phyloP scores from a whole-genome alignment of 2,113 vertebrate species.

The Zosterops japonicus region DNA sequence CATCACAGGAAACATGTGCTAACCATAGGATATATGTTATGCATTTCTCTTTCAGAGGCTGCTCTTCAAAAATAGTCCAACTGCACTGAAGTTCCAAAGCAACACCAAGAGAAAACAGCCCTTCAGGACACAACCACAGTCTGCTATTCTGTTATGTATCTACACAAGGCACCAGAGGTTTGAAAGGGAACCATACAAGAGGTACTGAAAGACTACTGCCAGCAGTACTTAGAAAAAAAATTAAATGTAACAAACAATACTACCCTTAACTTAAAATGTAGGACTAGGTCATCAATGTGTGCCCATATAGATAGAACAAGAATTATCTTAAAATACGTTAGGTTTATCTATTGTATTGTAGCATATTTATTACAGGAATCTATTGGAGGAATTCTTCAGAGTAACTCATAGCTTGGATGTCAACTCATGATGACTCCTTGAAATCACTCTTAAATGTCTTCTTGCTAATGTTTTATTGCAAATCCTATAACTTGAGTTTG shows the following conservation, averaged over 20 bases:
- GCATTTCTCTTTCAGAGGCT: neutral
- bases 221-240: neutral
- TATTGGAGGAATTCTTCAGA: neutral
- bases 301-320: neutral
- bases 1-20: neutral
- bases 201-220: neutral
- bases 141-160: neutral
- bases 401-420: neutral
- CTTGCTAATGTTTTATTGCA: neutral
- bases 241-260: neutral
- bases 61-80: neutral
- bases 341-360: neutral
- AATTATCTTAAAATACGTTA: neutral
- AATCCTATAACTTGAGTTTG: neutral
- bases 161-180: neutral
- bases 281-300: neutral
- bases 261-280: neutral
- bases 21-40: accelerated
- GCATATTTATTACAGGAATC: neutral
- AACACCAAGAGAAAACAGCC: neutral
- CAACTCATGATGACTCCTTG: neutral
- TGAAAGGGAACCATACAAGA: neutral
- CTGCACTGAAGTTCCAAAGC: neutral
- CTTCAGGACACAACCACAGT: neutral
- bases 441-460: neutral